phyloP scores from a whole-genome alignment of 2,888 invertebrate species.

The Apoda limacodes region DNA sequence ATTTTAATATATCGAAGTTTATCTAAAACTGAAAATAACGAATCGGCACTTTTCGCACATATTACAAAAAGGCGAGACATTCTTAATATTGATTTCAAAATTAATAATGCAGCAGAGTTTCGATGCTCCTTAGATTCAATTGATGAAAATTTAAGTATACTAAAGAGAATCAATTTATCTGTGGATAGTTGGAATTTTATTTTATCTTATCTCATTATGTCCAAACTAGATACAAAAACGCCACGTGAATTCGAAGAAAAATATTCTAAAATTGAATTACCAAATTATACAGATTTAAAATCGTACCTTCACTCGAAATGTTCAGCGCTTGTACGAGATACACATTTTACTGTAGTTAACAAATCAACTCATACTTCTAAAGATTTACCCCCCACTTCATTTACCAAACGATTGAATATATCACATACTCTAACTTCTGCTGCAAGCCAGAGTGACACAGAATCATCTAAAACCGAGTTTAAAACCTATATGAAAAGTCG shows the following conservation, averaged over 20 bases:
- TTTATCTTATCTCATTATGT: slow-evolving; percentile 8
- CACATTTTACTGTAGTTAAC: slow-evolving; percentile 2
- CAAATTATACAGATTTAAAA: not conserved
- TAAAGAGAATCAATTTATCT: slow-evolving; percentile 9
- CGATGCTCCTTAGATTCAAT: slow-evolving; percentile 5
- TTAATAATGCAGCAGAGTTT: slow-evolving; percentile 6
- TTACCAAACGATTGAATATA: not conserved
- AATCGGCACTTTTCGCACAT: no score
- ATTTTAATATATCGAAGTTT: slow-evolving; percentile 2
- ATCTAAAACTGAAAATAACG: no score
- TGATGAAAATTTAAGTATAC: slow-evolving; percentile 14
- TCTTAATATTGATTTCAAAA: slow-evolving; percentile 10
- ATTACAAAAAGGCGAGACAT: slow-evolving; percentile 10
- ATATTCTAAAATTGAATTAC: not conserved
- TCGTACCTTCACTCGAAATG: slow-evolving; percentile 2
- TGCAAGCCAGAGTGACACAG: not conserved
- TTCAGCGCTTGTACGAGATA: slow-evolving; percentile 7
- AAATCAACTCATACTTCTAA: not conserved
- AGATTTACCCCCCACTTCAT: not conserved
- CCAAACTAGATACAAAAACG: slow-evolving; percentile 10
- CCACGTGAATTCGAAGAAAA: slow-evolving; percentile 11
- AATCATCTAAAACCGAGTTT: not conserved
- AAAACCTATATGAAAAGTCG: not conserved
- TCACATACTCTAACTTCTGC: not conserved
- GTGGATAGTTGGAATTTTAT: slow-evolving; percentile 10